Conservation (phyloP, 1,140 invertebrate genomes). For the Ditylenchus dipsaci region DNA sequence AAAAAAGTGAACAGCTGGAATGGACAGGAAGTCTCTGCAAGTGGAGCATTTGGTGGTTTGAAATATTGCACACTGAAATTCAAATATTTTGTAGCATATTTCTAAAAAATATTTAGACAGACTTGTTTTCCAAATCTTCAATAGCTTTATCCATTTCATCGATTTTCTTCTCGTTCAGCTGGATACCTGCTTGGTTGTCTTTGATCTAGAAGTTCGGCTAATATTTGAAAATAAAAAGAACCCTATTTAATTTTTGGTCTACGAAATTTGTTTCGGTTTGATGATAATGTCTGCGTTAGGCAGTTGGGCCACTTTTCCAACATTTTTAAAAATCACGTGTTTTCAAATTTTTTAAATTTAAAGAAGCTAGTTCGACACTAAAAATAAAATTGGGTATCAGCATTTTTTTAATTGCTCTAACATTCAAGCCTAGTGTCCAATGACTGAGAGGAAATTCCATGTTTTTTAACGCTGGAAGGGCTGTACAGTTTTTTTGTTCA, state of each 20-base stretch:
- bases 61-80: slow-evolving; percentile 47
- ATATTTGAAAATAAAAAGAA: too few species aligned
- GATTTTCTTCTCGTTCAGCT: slow-evolving; percentile 35
- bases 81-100: neutral
- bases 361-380: too few species aligned
- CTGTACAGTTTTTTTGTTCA: too few species aligned
- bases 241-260: too few species aligned
- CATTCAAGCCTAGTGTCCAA: too few species aligned
- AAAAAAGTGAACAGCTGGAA: slow-evolving; percentile 47
- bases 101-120: slow-evolving; percentile 1
- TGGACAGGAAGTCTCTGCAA: slow-evolving; percentile 22
- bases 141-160: slow-evolving; percentile 45
- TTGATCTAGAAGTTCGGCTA: slow-evolving; percentile 37
- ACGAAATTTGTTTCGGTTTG: too few species aligned
- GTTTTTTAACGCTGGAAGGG: too few species aligned
- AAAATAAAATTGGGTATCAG: too few species aligned
- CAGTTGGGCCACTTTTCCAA: neutral
- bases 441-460: too few species aligned
- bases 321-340: neutral
- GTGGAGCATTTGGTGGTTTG: slow-evolving; percentile 43
- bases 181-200: slow-evolving; percentile 22
- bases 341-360: too few species aligned
- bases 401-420: too few species aligned
- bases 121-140: slow-evolving; percentile 41
- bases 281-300: neutral